Percentiles rank a stretch among this genome's conserved stretches.
Evolutionary conservation across 2,113 vertebrate genomes (phyloP).

Genomic region (Mixornis gularis): DNA sequence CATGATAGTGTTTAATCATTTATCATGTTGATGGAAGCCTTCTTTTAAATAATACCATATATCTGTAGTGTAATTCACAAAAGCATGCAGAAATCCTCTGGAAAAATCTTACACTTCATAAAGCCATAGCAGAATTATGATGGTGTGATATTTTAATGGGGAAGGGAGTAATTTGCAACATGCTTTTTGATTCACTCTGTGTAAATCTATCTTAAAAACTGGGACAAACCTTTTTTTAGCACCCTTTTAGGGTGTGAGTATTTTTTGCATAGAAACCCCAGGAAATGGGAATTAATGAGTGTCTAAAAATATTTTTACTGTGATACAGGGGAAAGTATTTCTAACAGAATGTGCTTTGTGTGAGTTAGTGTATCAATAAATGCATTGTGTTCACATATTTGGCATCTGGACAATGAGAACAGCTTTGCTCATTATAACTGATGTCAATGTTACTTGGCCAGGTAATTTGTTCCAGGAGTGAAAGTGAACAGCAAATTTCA

Average conservation of each 20-base stretch:
- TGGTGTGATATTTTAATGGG: neutral
- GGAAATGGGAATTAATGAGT: neutral
- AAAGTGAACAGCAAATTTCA: conserved; percentile 6
- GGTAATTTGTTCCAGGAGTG: conserved; percentile 6
- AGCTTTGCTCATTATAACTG: conserved; percentile 8
- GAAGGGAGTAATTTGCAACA: neutral
- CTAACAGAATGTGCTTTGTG: neutral
- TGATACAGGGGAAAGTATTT: neutral
- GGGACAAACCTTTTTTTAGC: conserved; percentile 1
- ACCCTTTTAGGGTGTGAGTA: neutral
- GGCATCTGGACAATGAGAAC: neutral
- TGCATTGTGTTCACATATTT: neutral
- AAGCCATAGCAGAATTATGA: neutral
- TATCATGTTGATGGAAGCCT: neutral
- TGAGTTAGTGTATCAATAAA: neutral
- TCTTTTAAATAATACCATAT: neutral
- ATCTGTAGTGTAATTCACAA: neutral
- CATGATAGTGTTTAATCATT: neutral
- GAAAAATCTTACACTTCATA: neutral
- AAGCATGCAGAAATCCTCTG: neutral
- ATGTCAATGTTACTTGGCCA: neutral
- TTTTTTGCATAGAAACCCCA: neutral
- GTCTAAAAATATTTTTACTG: conserved; percentile 26
- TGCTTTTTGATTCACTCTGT: neutral
- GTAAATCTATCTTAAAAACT: neutral